Evolutionary conservation across 2,113 vertebrate genomes (phyloP), one percentile per base, ranked within the genome.

Genomic region (Fulmarus glacialis): DNA sequence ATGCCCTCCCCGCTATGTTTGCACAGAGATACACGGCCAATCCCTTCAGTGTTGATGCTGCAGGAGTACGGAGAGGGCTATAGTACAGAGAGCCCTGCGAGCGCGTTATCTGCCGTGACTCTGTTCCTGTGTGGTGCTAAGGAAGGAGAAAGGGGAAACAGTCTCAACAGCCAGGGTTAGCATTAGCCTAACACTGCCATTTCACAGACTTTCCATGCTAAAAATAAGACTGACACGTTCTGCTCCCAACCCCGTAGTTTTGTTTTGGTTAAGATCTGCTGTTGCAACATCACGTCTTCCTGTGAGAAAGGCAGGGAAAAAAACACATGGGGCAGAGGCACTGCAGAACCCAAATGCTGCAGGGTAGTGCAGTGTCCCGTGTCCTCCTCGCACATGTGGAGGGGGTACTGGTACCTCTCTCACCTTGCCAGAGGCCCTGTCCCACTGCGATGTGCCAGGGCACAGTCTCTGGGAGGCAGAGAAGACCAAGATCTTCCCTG

Each of bases 41-140:
- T 15, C 22, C 45, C 45, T 59, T 29, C 26, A 20, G 52, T 8
- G 7, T 3, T 24, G 43, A 9, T 55, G 40, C 72, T 87, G 72
- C 5, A 3, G 43, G 16, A 30, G 6, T 0, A 1, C 0, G 1
- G 36, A 32, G 36, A 34, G 13, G 10, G 15, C 9, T 47, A 30
- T 1, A 60, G 53, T 15, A 45, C 8, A 43, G 32, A 64, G 20
- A 24, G 26, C n/a, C 43, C 68, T 9, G 18, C 0, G 2, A 40
- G 36, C 0, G 1, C 0, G 0, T 26, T n/a, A 6, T 8, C 64
- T 80, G 53, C 13, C 0, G 0, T 2, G 6, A 30, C 17, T 71
- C 13, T 12, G 29, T 5, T 85, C 42, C 1, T 42, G 2, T 20
- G 36, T 0, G 0, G 4, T 2, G 30, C 29, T 52, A 27, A 32